Conservation (phyloP, 1,140 invertebrate species). For the Drosophila suzukii region DNA sequence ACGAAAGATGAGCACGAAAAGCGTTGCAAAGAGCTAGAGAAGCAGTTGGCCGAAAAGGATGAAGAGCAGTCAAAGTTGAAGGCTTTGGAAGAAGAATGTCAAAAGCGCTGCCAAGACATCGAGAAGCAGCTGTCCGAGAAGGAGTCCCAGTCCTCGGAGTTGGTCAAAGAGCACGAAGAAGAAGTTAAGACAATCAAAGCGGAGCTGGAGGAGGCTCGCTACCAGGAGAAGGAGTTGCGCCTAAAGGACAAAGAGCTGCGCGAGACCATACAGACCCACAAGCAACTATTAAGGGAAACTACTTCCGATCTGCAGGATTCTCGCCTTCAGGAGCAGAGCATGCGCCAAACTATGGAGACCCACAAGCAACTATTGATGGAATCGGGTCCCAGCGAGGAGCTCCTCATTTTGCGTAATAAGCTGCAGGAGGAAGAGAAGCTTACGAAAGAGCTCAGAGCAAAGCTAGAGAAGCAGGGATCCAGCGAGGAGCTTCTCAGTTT, state of each 20-base stretch:
- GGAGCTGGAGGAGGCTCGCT: slow-evolving; percentile 8
- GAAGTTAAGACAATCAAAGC: slow-evolving; percentile 3
- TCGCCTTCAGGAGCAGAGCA: not conserved
- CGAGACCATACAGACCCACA: not conserved
- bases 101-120: not conserved
- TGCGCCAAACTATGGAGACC: not conserved
- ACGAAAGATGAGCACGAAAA: not conserved
- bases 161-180: not conserved
- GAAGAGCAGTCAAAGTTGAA: not conserved
- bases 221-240: not conserved
- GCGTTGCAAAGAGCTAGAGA: not conserved
- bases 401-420: not conserved
- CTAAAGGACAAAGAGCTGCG: slow-evolving; percentile 8
- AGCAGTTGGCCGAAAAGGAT: not conserved
- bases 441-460: too few relatives aligned
- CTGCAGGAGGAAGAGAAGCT: too few relatives aligned
- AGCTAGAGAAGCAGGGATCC: too few relatives aligned
- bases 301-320: not conserved
- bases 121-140: slow-evolving; percentile 4
- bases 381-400: not conserved
- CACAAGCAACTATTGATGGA: not conserved
- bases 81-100: not conserved
- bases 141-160: not conserved
- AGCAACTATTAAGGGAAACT: not conserved
- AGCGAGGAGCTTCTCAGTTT: too few relatives aligned